Base-by-base conservation (phyloP, 2,888 invertebrate species). In the Microctonus brassicae region DNA sequence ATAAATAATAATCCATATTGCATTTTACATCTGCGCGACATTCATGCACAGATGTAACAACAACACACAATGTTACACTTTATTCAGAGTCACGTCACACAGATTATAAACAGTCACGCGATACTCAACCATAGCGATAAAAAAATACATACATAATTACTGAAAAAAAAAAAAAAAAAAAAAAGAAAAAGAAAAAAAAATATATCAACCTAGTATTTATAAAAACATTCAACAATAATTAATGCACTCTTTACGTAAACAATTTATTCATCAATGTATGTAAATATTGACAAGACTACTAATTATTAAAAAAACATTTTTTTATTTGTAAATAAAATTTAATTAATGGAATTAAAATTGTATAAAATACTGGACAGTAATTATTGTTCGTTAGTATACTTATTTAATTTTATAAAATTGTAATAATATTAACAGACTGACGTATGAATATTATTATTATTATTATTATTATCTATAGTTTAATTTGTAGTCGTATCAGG, bases 311-410 rank as follows among this genome's bases (percentile, higher is more conserved):
- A n/a, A n/a, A n/a, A n/a, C n/a, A n/a, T n/a, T n/a, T n/a, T n/a
- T n/a, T n/a, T n/a, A n/a, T n/a, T n/a, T n/a, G n/a, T n/a, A 61
- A 33, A 47, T 63, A 42, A n/a, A 24, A 39, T 39, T 42, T 7
- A 26, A 42, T 24, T 24, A 34, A 39, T 57, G 55, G 34, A 69
- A 62, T 53, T 69, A 36, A 34, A 69, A 39, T 26, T 52, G 55
- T 42, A 67, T 42, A 42, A 42, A 39, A 22, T 69, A 62, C 62
- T 53, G 62, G 33, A 55, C 53, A 33, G 62, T 68, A 60, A 62
- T 69, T 69, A 62, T 13, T 62, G 69, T 69, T 69, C 69, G 39
- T 69, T 55, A 63, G 63, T 63, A n/a, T 63, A n/a, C n/a, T 55
- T 52, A 69, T 63, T 39, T 69, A 69, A 63, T 69, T 69, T 63